Evolutionary conservation across 2,113 vertebrate species (phyloP).

Genomic region (Drymodes brunneopygia): DNA sequence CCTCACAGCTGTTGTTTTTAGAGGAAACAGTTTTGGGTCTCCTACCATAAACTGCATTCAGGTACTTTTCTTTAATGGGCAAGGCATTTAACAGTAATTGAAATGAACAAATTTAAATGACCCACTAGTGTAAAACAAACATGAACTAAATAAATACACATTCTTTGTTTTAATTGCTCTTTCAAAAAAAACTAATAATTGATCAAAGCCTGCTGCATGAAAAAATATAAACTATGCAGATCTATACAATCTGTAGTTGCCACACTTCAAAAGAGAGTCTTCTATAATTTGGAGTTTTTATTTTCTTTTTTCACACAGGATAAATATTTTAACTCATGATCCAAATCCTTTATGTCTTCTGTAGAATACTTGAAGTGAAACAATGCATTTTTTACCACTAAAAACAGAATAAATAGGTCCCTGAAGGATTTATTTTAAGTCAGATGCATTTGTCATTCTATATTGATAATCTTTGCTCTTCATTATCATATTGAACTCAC

Average conservation of each 20-base stretch:
- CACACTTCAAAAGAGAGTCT: conserved; percentile 43
- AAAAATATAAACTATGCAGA: not conserved
- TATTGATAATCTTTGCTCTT: conserved; percentile 74
- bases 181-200: not conserved
- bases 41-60: not conserved
- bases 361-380: conserved; percentile 58
- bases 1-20: conserved; percentile 14
- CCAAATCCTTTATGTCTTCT: conserved; percentile 54
- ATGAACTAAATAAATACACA: not conserved
- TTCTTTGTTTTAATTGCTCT: not conserved
- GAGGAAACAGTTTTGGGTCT: conserved; percentile 1
- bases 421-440: conserved; percentile 70
- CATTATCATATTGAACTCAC: conserved; percentile 66
- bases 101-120: conserved; percentile 30
- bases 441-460: conserved; percentile 67
- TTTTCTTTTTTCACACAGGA: not conserved
- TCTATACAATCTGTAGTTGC: conserved; percentile 40
- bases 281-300: not conserved
- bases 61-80: not conserved
- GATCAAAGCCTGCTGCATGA: not conserved
- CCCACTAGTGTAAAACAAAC: not conserved
- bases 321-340: conserved; percentile 31
- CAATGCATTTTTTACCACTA: conserved; percentile 57
- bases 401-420: conserved; percentile 57
- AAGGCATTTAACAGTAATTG: not conserved